Conservation (phyloP, 2,888 invertebrate genomes). For the Minunthozetes semirufus region DNA sequence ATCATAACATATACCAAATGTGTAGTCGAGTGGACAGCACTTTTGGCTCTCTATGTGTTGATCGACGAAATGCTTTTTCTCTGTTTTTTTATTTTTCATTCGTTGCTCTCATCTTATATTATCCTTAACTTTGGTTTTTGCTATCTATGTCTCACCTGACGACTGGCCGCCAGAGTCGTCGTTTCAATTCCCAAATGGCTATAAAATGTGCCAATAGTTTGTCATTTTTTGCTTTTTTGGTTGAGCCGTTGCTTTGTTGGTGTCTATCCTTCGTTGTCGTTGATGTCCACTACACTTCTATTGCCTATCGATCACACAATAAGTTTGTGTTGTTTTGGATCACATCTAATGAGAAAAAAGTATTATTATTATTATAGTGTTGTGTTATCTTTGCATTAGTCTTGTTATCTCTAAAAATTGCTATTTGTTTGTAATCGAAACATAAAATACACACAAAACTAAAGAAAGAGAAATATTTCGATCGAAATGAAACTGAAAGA, state of each 20-base stretch:
- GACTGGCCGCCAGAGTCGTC: slow-evolving; percentile 5
- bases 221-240: slow-evolving; percentile 9
- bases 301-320: slow-evolving; percentile 15
- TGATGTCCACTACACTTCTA: background rate
- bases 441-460: background rate
- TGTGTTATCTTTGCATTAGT: slow-evolving; percentile 14
- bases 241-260: background rate
- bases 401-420: slow-evolving; percentile 9
- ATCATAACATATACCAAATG: slow-evolving; percentile 8
- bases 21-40: slow-evolving; percentile 7
- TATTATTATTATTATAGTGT: slow-evolving; percentile 17
- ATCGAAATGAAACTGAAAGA: background rate
- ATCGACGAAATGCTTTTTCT: slow-evolving; percentile 18
- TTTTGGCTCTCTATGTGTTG: background rate
- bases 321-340: background rate
- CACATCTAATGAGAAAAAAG: slow-evolving; percentile 22
- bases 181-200: slow-evolving; percentile 8
- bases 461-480: background rate
- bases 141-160: slow-evolving; percentile 8
- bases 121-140: background rate
- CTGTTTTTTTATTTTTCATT: background rate
- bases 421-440: slow-evolving; percentile 13
- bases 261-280: background rate
- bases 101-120: slow-evolving; percentile 8
- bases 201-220: slow-evolving; percentile 26